Conservation (phyloP, 2,797 vertebrate genomes). For the Acestrorhynchus altus region DNA sequence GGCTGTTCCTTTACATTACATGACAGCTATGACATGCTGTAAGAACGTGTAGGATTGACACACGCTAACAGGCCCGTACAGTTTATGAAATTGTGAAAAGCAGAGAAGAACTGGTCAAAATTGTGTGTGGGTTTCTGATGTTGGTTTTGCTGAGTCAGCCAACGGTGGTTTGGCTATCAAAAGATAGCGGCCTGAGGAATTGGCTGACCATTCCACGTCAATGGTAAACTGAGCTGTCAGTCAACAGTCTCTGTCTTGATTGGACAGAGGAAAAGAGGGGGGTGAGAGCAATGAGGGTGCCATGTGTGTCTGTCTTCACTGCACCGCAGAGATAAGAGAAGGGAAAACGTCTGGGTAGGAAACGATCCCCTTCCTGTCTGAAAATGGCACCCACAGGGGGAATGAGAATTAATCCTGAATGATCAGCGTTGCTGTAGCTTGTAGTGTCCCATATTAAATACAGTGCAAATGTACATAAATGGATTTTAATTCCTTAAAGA, state of each 20-base stretch:
- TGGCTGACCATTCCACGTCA: slow-evolving; percentile 11
- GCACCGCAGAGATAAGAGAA: slow-evolving; percentile 43
- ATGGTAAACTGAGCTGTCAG: slow-evolving; percentile 38
- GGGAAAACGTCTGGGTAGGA: slow-evolving; percentile 36
- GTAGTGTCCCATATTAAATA: no score
- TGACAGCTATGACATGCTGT: no score
- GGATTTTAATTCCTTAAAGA: no score
- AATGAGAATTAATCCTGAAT: slow-evolving; percentile 37
- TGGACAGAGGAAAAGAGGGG: slow-evolving; percentile 41
- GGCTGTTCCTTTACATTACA: no score
- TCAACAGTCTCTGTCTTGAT: slow-evolving; percentile 39
- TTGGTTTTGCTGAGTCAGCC: slow-evolving; percentile 23
- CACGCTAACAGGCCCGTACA: neutral
- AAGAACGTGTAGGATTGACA: neutral
- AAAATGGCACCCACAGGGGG: slow-evolving; percentile 24
- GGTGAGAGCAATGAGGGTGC: slow-evolving; percentile 34
- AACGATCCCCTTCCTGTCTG: slow-evolving; percentile 50
- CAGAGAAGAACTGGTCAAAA: slow-evolving; percentile 13
- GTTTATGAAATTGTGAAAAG: neutral
- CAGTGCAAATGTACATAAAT: neutral
- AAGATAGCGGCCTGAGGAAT: slow-evolving; percentile 34
- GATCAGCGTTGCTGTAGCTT: neutral
- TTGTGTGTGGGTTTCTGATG: slow-evolving; percentile 31
- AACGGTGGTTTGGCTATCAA: slow-evolving; percentile 10
- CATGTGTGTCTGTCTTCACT: slow-evolving; percentile 35